Conservation (phyloP, 1,140 invertebrate genomes). For the Drosophila kanapiae region DNA sequence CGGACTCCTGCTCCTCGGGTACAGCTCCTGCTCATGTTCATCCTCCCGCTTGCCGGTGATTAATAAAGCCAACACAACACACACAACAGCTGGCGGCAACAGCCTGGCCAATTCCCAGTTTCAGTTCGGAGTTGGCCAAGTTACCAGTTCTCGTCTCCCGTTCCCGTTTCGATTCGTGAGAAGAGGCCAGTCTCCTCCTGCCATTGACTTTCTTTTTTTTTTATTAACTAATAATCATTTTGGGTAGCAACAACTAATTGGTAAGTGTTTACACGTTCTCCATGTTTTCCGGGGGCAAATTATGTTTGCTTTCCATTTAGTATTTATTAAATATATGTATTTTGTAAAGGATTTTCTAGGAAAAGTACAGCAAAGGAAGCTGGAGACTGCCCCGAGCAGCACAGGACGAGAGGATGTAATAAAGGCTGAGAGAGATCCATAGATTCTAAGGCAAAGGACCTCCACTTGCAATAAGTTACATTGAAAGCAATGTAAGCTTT, state of each 20-base stretch:
- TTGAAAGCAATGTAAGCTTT: too few species aligned
- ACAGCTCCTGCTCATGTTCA: neutral
- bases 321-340: too few species aligned
- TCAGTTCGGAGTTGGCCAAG: neutral
- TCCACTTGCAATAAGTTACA: too few species aligned
- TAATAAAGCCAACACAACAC: conserved; percentile 54
- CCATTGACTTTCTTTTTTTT: conserved; percentile 20
- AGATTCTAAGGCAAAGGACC: too few species aligned
- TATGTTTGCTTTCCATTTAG: neutral
- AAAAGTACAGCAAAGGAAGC: neutral
- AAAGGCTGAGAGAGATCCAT: too few species aligned
- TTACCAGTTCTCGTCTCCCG: conserved; percentile 4
- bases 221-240: conserved; percentile 33
- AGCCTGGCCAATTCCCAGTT: conserved; percentile 55
- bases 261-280: conserved; percentile 20
- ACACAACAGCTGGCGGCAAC: conserved; percentile 51
- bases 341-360: neutral
- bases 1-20: conserved; percentile 19
- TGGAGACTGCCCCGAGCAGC: too few species aligned
- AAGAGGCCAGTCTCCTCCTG: conserved; percentile 4
- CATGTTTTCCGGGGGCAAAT: conserved; percentile 2
- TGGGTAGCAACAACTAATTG: conserved; percentile 15
- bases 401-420: too few species aligned
- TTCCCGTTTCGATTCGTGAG: conserved; percentile 20
- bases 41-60: conserved; percentile 43